Evolutionary conservation across 2,113 vertebrate genomes (phyloP).

Genomic region (Oncorhynchus kisutch): DNA sequence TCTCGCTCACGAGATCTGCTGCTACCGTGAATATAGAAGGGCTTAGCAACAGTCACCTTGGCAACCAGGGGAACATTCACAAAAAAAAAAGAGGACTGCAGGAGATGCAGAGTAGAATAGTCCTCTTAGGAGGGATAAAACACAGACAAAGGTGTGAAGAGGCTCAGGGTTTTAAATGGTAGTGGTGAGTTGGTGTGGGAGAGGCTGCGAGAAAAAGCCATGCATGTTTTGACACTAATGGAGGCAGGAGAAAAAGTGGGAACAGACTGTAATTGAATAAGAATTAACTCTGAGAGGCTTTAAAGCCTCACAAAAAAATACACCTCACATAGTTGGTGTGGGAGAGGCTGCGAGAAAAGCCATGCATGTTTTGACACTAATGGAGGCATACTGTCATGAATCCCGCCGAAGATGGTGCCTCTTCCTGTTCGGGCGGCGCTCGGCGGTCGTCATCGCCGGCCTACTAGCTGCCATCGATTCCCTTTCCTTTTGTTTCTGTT

Average conservation of each 20-base stretch:
- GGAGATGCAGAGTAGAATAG: not conserved
- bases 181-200: not conserved
- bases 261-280: not conserved
- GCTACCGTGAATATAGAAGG: not conserved
- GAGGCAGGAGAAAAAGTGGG: not conserved
- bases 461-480: no score
- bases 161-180: not conserved
- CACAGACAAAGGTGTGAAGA: not conserved
- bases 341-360: no score
- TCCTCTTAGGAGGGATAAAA: no score
- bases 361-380: no score
- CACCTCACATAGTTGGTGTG: no score
- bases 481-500: no score
- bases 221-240: not conserved
- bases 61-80: conserved; percentile 28
- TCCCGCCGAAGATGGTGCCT: no score
- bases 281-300: not conserved
- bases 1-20: not conserved
- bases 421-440: no score
- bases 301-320: not conserved
- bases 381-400: not conserved
- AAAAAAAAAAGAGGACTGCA: conserved; percentile 23
- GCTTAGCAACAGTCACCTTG: conserved; percentile 29
- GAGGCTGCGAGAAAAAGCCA: not conserved
- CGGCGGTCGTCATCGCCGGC: no score